Evolutionary conservation across 2,888 invertebrate genomes (phyloP).

Genomic region (Netelia virgata): DNA sequence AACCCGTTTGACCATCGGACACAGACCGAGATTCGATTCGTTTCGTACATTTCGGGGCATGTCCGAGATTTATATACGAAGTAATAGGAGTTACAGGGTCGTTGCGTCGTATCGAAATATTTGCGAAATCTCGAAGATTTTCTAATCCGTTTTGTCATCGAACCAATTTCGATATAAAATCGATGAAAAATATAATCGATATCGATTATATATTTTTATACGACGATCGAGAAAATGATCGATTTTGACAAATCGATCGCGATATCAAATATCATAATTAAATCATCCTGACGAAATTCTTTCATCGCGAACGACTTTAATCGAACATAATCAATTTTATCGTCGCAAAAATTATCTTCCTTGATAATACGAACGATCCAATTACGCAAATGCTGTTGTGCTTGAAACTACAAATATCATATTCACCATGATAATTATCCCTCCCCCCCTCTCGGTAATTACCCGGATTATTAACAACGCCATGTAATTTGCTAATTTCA

Average conservation of each 20-base stretch:
- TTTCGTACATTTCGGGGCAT: slow-evolving; percentile 28
- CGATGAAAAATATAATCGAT: too few species aligned
- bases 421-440: neutral
- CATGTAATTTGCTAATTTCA: slow-evolving; percentile 17
- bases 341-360: too few species aligned
- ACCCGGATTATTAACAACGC: slow-evolving; percentile 18
- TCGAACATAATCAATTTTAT: too few species aligned
- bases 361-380: neutral
- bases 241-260: too few species aligned
- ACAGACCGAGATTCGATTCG: slow-evolving; percentile 26
- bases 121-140: neutral
- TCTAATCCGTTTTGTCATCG: neutral
- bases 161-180: too few species aligned
- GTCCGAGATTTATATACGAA: neutral
- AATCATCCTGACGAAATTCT: too few species aligned
- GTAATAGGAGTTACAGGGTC: too few species aligned
- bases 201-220: too few species aligned
- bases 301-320: too few species aligned
- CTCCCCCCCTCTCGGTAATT: neutral
- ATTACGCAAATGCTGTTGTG: neutral
- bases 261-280: too few species aligned
- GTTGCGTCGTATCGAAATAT: neutral
- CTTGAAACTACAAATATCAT: neutral
- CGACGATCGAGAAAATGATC: too few species aligned
- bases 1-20: slow-evolving; percentile 61